Evolutionary conservation across 2,797 vertebrate genomes (phyloP), one percentile per base, ranked within the genome.

Genomic region (Urocyon cinereoargenteus): DNA sequence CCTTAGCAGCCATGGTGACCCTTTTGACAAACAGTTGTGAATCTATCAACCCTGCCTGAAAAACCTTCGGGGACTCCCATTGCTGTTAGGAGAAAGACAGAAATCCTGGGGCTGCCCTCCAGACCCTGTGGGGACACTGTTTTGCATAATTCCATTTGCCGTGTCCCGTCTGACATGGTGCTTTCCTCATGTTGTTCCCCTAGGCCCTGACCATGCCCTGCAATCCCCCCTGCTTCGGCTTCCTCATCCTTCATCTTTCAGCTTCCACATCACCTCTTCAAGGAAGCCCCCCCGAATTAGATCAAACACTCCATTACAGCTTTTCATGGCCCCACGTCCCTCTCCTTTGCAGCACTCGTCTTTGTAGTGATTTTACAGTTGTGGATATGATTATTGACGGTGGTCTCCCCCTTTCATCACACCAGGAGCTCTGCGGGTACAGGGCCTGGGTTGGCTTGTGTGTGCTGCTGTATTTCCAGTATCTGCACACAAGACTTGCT

Each of bases 391-490:
- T 64, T 57, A 16, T 13, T 88, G 72, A 16, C 24, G 24, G 8
- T 11, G 22, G 61, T 26, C 36, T 88, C 2, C 12, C 45, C 62
- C 7, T 62, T 64, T 40, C 45, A 1, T 28, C 59, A 83, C 45
- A 55, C 51, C 31, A 0, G 1, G 0, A 49, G 57, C 45, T 90
- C 49, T 21, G 59, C 0, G 1, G 28, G 45, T 55, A 14, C 22
- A 49, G 53, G 55, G 77, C 40, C 40, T 53, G 61, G n/a, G 53
- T 19, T 55, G 5, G 24, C 36, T 31, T 13, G 14, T 34, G 7
- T 0, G 0, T 4, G 34, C 24, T 6, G 6, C 26, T 34, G 1
- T 6, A 2, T 34, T 53, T 64, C 62, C 49, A 51, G 31, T 0
- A 34, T 86, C 68, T 77, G 66, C 19, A 19, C 49, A 11, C 9